Conservation (phyloP, 2,888 invertebrate genomes). For the Watsonalla cultraria region DNA sequence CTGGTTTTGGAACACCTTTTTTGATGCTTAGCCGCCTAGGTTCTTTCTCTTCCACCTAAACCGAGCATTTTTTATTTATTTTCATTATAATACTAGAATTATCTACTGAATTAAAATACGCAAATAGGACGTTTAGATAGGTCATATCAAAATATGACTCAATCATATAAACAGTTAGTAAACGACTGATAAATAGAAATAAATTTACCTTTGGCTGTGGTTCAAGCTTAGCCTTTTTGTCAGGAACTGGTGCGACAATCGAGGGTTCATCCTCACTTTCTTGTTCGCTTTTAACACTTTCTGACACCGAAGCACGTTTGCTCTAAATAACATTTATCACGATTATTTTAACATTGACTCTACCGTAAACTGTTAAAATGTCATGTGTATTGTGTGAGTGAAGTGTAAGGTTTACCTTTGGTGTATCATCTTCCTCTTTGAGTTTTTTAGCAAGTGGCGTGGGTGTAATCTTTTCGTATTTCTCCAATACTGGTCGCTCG, state of each 20-base stretch:
- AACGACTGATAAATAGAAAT: background rate
- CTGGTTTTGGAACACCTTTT: slow-evolving; percentile 61
- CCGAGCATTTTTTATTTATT: background rate
- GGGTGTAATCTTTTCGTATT: slow-evolving; percentile 81
- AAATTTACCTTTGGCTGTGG: slow-evolving; percentile 46
- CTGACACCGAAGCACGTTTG: slow-evolving; percentile 66
- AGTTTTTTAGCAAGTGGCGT: slow-evolving; percentile 74
- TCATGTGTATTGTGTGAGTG: slow-evolving; percentile 22
- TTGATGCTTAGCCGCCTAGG: slow-evolving; percentile 58
- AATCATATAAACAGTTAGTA: background rate
- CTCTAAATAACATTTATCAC: slow-evolving; percentile 39
- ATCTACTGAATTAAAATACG: too few species aligned
- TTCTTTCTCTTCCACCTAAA: slow-evolving; percentile 58
- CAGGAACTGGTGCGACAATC: slow-evolving; percentile 49
- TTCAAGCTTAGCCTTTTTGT: slow-evolving; percentile 58
- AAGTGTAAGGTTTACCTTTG: slow-evolving; percentile 60
- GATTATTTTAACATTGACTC: background rate
- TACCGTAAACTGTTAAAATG: slow-evolving; percentile 1
- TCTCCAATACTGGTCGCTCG: slow-evolving; percentile 86
- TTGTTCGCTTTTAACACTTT: slow-evolving; percentile 64
- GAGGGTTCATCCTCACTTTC: slow-evolving; percentile 67
- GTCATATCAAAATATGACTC: too few species aligned
- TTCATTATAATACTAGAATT: background rate
- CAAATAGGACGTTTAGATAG: too few species aligned
- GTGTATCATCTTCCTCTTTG: slow-evolving; percentile 61